Evolutionary conservation across 2,113 vertebrate species (phyloP).

Genomic region (Hemiprocne comata): DNA sequence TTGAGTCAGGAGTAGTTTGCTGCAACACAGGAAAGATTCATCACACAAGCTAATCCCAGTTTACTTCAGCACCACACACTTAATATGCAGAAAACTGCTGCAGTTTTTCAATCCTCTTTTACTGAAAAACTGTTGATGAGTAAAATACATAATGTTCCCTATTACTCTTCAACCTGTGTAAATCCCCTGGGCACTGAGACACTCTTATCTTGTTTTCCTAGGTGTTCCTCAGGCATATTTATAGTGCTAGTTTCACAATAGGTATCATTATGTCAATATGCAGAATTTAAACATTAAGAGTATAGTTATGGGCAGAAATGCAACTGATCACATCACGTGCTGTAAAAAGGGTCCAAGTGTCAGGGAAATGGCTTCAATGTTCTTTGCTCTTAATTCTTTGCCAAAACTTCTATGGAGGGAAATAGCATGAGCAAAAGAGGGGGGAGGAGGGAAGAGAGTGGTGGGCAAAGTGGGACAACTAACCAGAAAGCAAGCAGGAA

Average conservation of each 20-base stretch:
- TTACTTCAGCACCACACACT: neutral
- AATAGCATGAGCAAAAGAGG: neutral
- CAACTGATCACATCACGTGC: neutral
- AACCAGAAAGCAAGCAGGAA: neutral
- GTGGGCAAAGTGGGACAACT: neutral
- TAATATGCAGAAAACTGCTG: neutral
- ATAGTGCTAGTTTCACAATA: constrained; percentile 31
- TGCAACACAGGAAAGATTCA: neutral
- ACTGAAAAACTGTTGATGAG: constrained; percentile 49
- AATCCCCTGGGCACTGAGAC: neutral
- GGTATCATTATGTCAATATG: constrained; percentile 51
- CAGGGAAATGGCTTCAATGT: neutral
- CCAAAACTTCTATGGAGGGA: neutral
- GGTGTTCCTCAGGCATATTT: constrained; percentile 39
- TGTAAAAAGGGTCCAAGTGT: neutral
- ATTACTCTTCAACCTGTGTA: constrained; percentile 1
- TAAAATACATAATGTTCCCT: constrained; percentile 25
- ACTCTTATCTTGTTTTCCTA: constrained; percentile 59
- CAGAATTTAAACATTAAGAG: constrained; percentile 44
- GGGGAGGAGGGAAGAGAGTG: neutral
- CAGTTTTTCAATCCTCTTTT: constrained; percentile 28
- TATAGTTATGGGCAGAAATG: constrained; percentile 11
- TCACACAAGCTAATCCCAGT: neutral
- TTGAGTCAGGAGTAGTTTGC: neutral
- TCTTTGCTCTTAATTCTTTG: neutral